Evolutionary conservation across 2,888 invertebrate species (phyloP).

Genomic region (Platycheirus albimanus): DNA sequence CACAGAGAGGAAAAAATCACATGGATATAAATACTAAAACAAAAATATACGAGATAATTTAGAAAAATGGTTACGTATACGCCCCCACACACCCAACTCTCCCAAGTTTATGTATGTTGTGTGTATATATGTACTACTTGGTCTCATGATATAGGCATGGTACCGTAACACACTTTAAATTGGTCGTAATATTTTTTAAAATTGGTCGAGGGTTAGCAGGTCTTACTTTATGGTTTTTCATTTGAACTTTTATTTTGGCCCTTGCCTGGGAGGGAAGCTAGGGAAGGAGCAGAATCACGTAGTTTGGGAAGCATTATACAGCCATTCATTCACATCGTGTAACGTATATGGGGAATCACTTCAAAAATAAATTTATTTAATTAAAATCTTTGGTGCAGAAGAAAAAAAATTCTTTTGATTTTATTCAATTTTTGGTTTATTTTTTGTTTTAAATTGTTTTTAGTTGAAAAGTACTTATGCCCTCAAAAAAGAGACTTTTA

Average conservation of each 20-base stretch:
- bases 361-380: slow-evolving; percentile 54
- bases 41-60: slow-evolving; percentile 2
- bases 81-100: no score
- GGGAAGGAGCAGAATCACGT: neutral
- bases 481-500: no score
- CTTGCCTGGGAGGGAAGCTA: neutral
- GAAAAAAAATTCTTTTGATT: slow-evolving; percentile 14
- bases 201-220: slow-evolving; percentile 20
- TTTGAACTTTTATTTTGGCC: neutral
- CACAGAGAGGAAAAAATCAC: slow-evolving; percentile 2
- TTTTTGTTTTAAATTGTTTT: neutral
- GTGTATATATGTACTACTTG: no score
- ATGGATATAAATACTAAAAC: slow-evolving; percentile 3
- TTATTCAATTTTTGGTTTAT: neutral
- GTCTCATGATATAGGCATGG: slow-evolving; percentile 30
- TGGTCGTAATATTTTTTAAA: slow-evolving; percentile 42
- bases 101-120: no score
- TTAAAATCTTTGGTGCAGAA: slow-evolving; percentile 45
- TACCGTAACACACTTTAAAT: slow-evolving; percentile 30
- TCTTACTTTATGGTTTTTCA: slow-evolving; percentile 21
- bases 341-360: no score
- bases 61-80: slow-evolving; percentile 29
- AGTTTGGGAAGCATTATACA: no score
- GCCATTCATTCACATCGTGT: no score
- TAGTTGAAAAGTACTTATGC: no score